These are phyloP conservation scores for Ditula angustiorana DNA, from an alignment of 2,888 invertebrate species.

Conservation along the genomic window DNA sequence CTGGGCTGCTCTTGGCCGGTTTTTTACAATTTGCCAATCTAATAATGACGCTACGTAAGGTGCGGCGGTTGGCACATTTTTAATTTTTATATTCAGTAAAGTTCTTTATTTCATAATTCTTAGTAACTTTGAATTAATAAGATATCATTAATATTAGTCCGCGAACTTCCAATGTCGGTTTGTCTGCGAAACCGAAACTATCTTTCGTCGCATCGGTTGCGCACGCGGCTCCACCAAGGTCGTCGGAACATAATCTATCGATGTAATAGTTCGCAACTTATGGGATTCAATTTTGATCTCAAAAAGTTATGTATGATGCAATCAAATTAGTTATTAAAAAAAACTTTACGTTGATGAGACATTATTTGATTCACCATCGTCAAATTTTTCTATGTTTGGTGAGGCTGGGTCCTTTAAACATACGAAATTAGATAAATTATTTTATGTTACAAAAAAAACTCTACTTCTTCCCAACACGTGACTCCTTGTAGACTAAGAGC, in stretches of 20 bases:
- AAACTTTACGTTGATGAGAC: not conserved
- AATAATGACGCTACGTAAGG: too few relatives aligned
- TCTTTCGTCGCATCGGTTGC: constrained; percentile 16
- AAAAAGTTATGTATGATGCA: constrained; percentile 1
- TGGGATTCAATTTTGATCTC: not conserved
- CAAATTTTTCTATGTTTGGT: too few relatives aligned
- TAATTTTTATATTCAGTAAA: not conserved
- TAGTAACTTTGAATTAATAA: constrained; percentile 3
- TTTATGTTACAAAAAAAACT: too few relatives aligned
- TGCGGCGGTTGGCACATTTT: not conserved
- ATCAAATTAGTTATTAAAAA: not conserved
- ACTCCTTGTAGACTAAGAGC: too few relatives aligned
- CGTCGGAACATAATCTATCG: constrained; percentile 21
- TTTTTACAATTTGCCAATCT: too few relatives aligned
- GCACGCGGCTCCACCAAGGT: constrained; percentile 25
- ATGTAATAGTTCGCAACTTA: constrained; percentile 26
- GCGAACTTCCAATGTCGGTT: not conserved
- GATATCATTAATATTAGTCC: not conserved
- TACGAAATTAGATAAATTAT: too few relatives aligned
- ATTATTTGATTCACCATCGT: too few relatives aligned
- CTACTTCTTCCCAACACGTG: too few relatives aligned
- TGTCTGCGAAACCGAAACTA: constrained; percentile 21
- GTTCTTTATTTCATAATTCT: not conserved
- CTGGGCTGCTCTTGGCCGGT: too few relatives aligned
- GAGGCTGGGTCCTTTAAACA: too few relatives aligned